Evolutionary conservation across 1,140 invertebrate species (phyloP).

Genomic region (Dryas iulia): DNA sequence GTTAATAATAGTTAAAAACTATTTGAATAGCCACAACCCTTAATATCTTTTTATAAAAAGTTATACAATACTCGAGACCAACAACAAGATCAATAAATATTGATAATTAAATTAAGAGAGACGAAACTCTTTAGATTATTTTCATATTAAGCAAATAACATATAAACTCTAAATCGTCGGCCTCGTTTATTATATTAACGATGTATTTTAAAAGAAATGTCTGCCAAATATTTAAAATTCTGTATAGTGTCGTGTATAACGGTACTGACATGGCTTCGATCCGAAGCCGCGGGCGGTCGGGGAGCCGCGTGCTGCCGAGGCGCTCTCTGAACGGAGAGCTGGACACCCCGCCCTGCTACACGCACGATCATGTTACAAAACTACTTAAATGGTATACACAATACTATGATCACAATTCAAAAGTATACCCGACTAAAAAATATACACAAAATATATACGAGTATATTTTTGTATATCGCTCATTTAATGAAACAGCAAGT

Average conservation of each 20-base stretch:
- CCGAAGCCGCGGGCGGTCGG: conserved; percentile 90
- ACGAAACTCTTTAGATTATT: no score
- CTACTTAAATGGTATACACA: conserved; percentile 11
- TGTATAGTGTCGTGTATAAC: not conserved
- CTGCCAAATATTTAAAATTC: not conserved
- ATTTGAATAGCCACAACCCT: not conserved
- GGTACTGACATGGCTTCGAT: conserved; percentile 81
- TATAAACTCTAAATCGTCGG: not conserved
- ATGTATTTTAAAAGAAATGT: not conserved
- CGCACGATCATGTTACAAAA: conserved; percentile 44
- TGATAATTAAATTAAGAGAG: not conserved
- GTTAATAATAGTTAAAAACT: no score
- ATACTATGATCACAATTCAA: not conserved
- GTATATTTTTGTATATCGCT: no score
- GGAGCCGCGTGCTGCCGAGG: conserved; percentile 90
- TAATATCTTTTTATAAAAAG: not conserved
- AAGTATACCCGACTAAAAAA: not conserved
- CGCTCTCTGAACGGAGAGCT: conserved; percentile 92
- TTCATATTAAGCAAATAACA: not conserved
- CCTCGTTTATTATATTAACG: not conserved
- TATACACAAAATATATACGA: no score
- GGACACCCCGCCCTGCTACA: conserved; percentile 81
- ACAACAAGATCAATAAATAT: not conserved
- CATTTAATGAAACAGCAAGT: no score
- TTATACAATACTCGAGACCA: not conserved